These are phyloP conservation scores for Poeciliopsis turneri DNA, from an alignment of 2,797 vertebrate species.

Conservation along the genomic window DNA sequence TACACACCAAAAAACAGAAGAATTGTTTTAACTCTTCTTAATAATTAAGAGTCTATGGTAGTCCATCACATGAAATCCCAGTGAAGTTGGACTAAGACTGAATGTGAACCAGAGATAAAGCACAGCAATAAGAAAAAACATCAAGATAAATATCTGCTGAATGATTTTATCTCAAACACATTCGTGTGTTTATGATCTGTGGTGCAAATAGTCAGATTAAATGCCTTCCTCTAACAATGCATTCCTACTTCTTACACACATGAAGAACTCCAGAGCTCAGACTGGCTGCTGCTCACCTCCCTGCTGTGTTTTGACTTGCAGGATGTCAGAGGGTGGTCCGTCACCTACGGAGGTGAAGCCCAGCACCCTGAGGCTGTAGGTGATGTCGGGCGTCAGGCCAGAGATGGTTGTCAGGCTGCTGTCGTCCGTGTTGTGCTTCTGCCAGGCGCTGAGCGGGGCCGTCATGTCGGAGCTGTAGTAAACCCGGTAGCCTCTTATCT, in stretches of 20 bases:
- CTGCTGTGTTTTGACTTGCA: constrained; percentile 96
- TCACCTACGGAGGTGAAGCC: constrained; percentile 95
- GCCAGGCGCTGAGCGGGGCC: constrained; percentile 89
- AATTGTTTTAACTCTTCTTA: neutral
- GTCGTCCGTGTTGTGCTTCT: constrained; percentile 93
- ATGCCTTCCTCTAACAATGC: neutral
- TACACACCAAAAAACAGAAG: neutral
- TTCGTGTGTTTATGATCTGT: neutral
- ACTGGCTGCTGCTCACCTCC: constrained; percentile 83
- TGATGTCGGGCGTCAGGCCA: constrained; percentile 90
- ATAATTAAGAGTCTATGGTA: neutral
- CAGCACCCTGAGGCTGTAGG: constrained; percentile 92
- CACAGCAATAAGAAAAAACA: neutral
- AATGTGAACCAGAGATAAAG: neutral
- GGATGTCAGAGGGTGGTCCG: constrained; percentile 90
- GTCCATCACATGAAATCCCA: neutral
- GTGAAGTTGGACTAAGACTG: neutral
- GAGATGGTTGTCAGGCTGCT: constrained; percentile 93
- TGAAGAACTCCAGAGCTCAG: constrained; percentile 4
- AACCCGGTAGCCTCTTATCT: constrained; percentile 91
- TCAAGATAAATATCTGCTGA: constrained; percentile 9
- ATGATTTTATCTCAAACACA: neutral
- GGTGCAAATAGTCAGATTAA: constrained; percentile 5
- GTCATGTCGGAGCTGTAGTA: constrained; percentile 89
- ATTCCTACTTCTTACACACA: constrained; percentile 7